Conservation (phyloP, 2,797 vertebrate species). For the Eidolon dupreanum region DNA sequence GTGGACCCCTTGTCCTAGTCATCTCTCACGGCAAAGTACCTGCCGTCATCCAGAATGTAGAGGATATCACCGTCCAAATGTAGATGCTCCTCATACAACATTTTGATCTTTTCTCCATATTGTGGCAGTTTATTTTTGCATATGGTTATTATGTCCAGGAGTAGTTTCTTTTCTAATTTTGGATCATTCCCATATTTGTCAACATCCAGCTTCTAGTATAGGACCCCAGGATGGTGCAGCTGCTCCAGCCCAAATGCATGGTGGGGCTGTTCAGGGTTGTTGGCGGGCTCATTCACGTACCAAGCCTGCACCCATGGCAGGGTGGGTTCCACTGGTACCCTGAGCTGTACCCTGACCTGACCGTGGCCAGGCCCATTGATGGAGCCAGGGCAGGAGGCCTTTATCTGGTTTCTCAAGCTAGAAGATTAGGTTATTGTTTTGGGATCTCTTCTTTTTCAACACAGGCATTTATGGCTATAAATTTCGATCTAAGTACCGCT, state of each 20-base stretch:
- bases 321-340: too few species aligned
- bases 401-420: background rate
- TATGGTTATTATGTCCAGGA: conserved; percentile 90
- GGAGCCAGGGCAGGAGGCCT: too few species aligned
- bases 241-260: too few species aligned
- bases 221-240: too few species aligned
- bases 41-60: background rate
- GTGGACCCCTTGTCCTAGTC: background rate
- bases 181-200: conserved; percentile 88
- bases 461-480: background rate
- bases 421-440: background rate
- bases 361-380: too few species aligned
- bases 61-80: background rate
- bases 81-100: background rate
- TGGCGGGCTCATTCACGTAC: too few species aligned
- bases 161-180: conserved; percentile 89
- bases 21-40: background rate
- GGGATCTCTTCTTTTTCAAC: background rate
- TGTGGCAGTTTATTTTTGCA: conserved; percentile 88
- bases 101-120: conserved; percentile 91
- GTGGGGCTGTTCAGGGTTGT: too few species aligned
- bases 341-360: too few species aligned
- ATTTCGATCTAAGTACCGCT: background rate
- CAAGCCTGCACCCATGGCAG: too few species aligned
- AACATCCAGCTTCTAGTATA: conserved; percentile 83